These are phyloP conservation scores for Yoshiicerus persimilis DNA, from an alignment of 1,140 invertebrate species.

Conservation along the genomic window DNA sequence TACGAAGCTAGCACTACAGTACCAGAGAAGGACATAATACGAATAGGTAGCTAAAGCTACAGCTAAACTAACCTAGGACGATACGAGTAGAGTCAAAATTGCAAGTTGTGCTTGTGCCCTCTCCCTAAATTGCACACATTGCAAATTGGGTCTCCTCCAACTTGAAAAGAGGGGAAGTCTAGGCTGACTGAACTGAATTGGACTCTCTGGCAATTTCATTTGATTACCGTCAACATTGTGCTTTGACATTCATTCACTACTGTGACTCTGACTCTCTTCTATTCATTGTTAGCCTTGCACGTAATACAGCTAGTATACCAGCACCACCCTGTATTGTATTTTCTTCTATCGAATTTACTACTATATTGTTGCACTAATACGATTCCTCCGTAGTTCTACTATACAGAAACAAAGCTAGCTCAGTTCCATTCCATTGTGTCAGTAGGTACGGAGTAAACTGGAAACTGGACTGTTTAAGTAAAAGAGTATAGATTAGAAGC, in stretches of 20 bases:
- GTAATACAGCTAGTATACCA: neutral
- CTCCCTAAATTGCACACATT: slow-evolving; percentile 12
- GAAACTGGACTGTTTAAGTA: neutral
- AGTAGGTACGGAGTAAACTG: neutral
- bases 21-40: neutral
- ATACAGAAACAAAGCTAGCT: neutral
- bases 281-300: neutral
- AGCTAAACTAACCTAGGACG: neutral
- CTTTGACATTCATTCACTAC: neutral
- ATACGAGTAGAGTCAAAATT: neutral
- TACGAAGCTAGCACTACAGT: neutral
- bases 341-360: too few species aligned
- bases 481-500: neutral
- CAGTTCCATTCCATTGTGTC: neutral
- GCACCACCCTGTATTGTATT: neutral
- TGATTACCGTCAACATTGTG: neutral
- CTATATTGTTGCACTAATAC: too few species aligned
- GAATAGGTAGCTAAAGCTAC: too few species aligned
- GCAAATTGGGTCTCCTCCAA: slow-evolving; percentile 9
- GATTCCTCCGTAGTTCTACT: too few species aligned
- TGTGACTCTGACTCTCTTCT: too few species aligned
- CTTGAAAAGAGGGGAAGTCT: neutral
- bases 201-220: neutral
- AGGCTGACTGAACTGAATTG: neutral
- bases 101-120: neutral